Evolutionary conservation across 2,888 invertebrate genomes (phyloP), one percentile per base, ranked within the genome.

Genomic region (Papilio demoleus): DNA sequence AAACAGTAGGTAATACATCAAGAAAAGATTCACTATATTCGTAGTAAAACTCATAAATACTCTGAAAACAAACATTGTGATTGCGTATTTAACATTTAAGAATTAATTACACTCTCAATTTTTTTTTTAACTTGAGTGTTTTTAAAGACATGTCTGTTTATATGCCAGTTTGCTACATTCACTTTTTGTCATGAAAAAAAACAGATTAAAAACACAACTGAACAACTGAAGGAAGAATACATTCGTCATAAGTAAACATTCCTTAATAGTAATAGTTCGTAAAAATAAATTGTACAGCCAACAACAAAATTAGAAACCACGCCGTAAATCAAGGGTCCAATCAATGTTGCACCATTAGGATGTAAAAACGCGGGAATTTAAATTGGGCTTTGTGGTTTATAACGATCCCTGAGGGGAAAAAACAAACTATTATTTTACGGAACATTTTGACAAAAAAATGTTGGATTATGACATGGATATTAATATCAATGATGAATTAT

Each of bases 351-450:
- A 65, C 40, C 71, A 82, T 81, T 79, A 77, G 81, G 82, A 80
- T 77, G 76, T 82, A 78, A 76, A 77, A 78, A 82, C 81, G 76
- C 73, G 70, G 81, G 85, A 88, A 89, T 91, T 86, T 89, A 88
- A 89, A 90, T 87, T 86, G 82, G 83, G 74, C 71, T 70, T 71
- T 65, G 72, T 76, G 76, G 83, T 27, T 24, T n/a, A 27, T 27
- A 81, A 79, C 81, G 82, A 84, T 81, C 85, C 85, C 79, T 80
- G 78, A 77, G 76, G 74, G 71, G 67, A 72, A 71, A 80, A 72
- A 79, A n/a, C n/a, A 84, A 86, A 86, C 84, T 86, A 90, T 92
- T 91, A 90, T 91, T 90, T 87, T 84, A 85, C 80, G 79, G 83
- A 82, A 53, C 14, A n/a, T 24, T 53, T n/a, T 64, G 87, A 90